Evolutionary conservation across 2,797 vertebrate species (phyloP).

Genomic region (Malurus leucopterus): DNA sequence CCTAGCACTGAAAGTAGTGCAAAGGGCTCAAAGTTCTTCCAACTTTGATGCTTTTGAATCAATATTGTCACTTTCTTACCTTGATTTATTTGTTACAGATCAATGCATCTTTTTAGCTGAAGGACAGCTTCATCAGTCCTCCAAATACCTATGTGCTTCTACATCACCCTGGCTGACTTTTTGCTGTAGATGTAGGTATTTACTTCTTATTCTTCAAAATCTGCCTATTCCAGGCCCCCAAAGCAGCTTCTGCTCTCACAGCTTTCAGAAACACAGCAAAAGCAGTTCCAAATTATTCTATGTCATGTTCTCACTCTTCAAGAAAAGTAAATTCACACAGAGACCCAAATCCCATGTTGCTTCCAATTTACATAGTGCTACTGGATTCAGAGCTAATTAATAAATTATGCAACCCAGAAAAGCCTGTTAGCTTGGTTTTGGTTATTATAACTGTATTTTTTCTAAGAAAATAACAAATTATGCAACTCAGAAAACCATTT

Average conservation of each 20-base stretch:
- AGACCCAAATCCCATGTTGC: neutral
- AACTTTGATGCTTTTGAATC: neutral
- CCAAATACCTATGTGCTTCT: neutral
- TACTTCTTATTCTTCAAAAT: neutral
- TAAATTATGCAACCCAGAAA: slow-evolving; percentile 48
- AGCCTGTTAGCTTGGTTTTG: neutral
- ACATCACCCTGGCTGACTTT: neutral
- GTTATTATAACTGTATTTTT: neutral
- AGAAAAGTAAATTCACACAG: slow-evolving; percentile 3
- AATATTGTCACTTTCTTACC: neutral
- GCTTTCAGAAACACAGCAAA: neutral
- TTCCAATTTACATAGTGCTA: slow-evolving; percentile 22
- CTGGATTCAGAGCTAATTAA: slow-evolving; percentile 35
- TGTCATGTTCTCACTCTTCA: neutral
- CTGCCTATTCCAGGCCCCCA: neutral
- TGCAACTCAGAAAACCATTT: neutral
- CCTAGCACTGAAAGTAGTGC: neutral
- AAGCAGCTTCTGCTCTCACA: neutral
- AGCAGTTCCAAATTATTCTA: slow-evolving; percentile 14
- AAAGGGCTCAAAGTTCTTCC: neutral
- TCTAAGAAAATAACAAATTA: neutral
- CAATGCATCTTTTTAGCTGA: neutral
- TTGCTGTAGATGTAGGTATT: neutral
- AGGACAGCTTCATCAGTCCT: neutral
- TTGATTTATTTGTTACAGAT: neutral